These are phyloP conservation scores for Chloroceryle inda DNA, from an alignment of 2,797 vertebrate genomes.

Conservation along the genomic window DNA sequence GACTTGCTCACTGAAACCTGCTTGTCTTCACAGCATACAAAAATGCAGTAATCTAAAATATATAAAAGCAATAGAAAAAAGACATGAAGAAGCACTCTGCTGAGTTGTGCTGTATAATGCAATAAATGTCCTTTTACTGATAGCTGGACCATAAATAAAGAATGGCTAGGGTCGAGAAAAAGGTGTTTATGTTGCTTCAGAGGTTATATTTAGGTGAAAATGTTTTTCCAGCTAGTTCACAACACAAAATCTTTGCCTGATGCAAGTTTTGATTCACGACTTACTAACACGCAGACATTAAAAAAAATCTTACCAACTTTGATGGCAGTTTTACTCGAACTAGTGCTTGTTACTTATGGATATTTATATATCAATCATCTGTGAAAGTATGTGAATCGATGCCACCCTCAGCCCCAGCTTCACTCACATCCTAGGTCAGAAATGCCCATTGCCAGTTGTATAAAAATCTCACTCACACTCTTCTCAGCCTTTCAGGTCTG, in stretches of 20 bases:
- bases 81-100: neutral
- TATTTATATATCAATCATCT: neutral
- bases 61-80: neutral
- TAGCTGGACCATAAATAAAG: slow-evolving; percentile 9
- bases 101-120: neutral
- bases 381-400: rapidly evolving
- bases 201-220: slow-evolving; percentile 11
- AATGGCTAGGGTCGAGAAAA: neutral
- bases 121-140: neutral
- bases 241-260: neutral
- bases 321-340: neutral
- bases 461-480: neutral
- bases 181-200: neutral
- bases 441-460: neutral
- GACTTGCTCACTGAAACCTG: slow-evolving; percentile 18
- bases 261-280: neutral
- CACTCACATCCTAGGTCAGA: neutral
- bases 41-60: neutral
- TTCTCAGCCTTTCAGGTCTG: neutral
- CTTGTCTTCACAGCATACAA: neutral
- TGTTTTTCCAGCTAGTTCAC: neutral
- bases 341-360: neutral
- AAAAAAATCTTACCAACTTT: neutral
- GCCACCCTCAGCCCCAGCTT: neutral
- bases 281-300: neutral